Base-by-base conservation (phyloP, 1,140 invertebrate species). In the Euwallacea fornicatus region DNA sequence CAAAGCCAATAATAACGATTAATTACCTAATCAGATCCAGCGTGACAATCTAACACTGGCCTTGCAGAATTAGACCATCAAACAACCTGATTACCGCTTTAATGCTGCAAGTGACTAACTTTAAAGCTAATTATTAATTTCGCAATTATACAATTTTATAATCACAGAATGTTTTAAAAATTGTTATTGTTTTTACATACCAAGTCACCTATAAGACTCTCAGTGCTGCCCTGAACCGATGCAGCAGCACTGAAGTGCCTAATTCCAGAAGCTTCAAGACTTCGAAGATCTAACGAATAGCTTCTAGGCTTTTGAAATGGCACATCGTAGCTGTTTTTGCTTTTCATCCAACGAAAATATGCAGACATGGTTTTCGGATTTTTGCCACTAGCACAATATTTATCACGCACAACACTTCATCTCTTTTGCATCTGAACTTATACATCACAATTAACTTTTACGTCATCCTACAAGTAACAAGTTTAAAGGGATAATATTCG, bases 261-360 rank as follows among this genome's bases (percentile, higher is more conserved):
- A 64, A 93, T 86, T 11, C 91, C 91, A 56, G 88, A 88, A 7
- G 85, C 81, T 73, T 93, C 90, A 63, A 93, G 81, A 6, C 89
- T 86, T 71, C 90, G 87, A 6, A 91, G 88, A 82, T 93, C 92
- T 76, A 94, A 81, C 8, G 91, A 93, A 62, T 90, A 84, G 80
- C 91, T 93, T 47, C 91, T 85, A 2, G 89, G 88, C 69, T 91
- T 90, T 59, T 85, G 80, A 54, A 83, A 83, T 72, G 84, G 82
- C 62, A 86, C 73, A 75, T 86, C 85, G 76, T 90, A 88, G 79
- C 86, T 84, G 79, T 87, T 87, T 80, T 84, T 63, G 77, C 83
- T 79, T 76, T 88, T 88, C 75, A 90, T 89, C 90, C 89, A 91
- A 74, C 87, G 85, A 77, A 90, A 90, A 78, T 90, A 91, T 70